phyloP scores from a whole-genome alignment of 2,797 vertebrate genomes.

The Muscicapa comitata region DNA sequence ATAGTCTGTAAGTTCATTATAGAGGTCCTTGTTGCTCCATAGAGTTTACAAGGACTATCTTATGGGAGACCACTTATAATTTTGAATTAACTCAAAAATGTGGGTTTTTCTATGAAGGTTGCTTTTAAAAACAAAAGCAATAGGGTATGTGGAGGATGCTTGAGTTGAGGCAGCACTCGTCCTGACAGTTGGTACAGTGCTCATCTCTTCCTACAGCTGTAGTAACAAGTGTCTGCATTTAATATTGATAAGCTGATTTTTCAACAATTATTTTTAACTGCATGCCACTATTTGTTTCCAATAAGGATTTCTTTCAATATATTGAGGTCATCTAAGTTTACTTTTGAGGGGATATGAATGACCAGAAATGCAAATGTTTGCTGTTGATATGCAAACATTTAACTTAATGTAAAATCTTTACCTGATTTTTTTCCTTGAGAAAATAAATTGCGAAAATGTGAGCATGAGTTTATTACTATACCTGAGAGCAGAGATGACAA shows the following conservation, averaged over 20 bases:
- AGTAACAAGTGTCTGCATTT: background rate
- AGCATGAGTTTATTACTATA: background rate
- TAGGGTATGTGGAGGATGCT: background rate
- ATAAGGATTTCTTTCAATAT: background rate
- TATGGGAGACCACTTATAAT: background rate
- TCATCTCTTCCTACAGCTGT: background rate
- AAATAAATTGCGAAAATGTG: background rate
- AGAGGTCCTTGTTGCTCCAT: background rate
- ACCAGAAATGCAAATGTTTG: background rate
- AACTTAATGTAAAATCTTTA: background rate
- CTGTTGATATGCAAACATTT: background rate
- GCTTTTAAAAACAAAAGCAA: background rate
- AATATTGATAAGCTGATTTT: background rate
- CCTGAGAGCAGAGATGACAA: background rate
- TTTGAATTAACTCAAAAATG: background rate
- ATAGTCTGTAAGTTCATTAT: background rate
- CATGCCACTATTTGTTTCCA: background rate
- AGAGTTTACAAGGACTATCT: background rate
- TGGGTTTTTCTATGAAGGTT: background rate
- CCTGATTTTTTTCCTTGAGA: background rate
- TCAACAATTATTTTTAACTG: background rate
- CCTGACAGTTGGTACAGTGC: background rate
- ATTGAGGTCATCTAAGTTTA: background rate
- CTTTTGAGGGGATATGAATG: background rate
- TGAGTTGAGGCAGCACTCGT: background rate